Conservation (phyloP, 2,113 vertebrate genomes). For the Tiliqua scincoides region DNA sequence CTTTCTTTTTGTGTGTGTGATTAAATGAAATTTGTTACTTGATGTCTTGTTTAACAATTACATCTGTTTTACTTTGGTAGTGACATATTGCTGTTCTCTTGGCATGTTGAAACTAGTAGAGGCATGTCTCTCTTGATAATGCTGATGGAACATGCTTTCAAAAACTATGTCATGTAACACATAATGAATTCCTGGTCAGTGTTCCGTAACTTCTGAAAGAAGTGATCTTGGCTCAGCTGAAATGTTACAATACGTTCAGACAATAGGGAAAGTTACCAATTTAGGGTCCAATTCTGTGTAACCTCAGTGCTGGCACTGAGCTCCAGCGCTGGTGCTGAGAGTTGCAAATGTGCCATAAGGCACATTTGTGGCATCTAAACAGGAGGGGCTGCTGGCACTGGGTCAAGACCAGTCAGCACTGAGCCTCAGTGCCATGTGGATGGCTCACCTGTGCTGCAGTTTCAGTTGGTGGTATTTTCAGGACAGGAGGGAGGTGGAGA, state of each 20-base stretch:
- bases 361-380: too few species aligned
- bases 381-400: too few species aligned
- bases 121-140: conserved; percentile 45
- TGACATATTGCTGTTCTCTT: conserved; percentile 71
- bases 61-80: conserved; percentile 71
- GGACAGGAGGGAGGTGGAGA: too few species aligned
- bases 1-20: conserved; percentile 71
- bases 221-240: neutral
- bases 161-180: neutral
- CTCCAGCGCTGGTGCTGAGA: too few species aligned
- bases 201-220: neutral
- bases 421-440: too few species aligned
- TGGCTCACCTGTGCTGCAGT: too few species aligned
- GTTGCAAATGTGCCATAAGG: too few species aligned
- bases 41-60: conserved; percentile 77
- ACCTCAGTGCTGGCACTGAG: too few species aligned
- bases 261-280: neutral
- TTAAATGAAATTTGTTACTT: conserved; percentile 77
- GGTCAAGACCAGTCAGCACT: too few species aligned
- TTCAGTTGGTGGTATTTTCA: too few species aligned
- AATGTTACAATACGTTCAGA: too few species aligned
- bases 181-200: neutral
- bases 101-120: conserved; percentile 56
- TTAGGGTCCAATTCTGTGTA: too few species aligned
- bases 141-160: conserved; percentile 40